These are phyloP conservation scores for Drosophila algonquin DNA, from an alignment of 2,888 invertebrate genomes.

Conservation along the genomic window DNA sequence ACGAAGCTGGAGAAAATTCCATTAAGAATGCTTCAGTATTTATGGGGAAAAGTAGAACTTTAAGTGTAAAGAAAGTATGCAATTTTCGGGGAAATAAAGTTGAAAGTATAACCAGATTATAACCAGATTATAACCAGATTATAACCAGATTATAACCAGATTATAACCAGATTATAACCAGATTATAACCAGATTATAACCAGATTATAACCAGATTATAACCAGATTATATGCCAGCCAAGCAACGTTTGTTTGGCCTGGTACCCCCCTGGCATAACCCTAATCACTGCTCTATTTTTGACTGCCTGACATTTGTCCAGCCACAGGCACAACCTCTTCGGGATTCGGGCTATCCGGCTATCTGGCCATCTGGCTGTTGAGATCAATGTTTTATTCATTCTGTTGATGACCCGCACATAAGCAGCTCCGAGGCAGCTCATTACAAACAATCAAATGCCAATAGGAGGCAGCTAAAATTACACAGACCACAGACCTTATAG, in stretches of 20 bases:
- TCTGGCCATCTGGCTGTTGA: constrained; percentile 17
- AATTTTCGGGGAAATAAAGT: background rate
- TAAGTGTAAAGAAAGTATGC: background rate
- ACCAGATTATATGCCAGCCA: background rate
- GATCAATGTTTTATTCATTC: constrained; percentile 55
- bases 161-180: background rate
- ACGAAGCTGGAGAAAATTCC: background rate
- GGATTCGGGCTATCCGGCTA: too few species aligned
- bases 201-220: too few species aligned
- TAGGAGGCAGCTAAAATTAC: constrained; percentile 52
- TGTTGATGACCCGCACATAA: constrained; percentile 31
- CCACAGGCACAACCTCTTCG: background rate
- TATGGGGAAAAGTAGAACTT: background rate
- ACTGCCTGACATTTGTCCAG: constrained; percentile 34
- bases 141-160: background rate
- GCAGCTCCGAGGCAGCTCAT: constrained; percentile 50
- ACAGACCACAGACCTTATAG: constrained; percentile 34
- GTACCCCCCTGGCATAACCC: background rate
- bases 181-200: too few species aligned
- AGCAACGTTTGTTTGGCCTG: background rate
- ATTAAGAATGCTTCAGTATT: background rate
- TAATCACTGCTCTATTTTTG: constrained; percentile 16
- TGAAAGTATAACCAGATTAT: too few species aligned
- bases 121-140: background rate
- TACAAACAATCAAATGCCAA: constrained; percentile 71